Evolutionary conservation across 37 sponge, comb jelly and placozoan genomes (phyloP).

Genomic region (Lycopodina hypogea): DNA sequence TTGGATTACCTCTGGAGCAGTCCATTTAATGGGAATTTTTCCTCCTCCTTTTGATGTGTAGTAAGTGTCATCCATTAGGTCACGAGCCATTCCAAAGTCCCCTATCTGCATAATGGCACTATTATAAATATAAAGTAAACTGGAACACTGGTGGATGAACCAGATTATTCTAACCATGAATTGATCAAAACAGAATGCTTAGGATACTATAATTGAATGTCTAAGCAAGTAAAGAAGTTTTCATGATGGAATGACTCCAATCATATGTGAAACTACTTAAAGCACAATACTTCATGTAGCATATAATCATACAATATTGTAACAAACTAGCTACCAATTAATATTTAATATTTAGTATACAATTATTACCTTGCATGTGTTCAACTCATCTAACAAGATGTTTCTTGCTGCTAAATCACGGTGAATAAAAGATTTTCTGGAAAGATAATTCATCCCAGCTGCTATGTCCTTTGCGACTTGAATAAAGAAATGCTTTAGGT

Average conservation of each 20-base stretch:
- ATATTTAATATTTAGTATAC: no score
- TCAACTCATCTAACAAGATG: conserved; percentile 44
- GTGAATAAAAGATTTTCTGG: conserved; percentile 56
- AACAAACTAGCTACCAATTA: no score
- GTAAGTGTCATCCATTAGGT: conserved; percentile 22
- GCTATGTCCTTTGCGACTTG: conserved; percentile 32
- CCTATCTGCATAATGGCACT: conserved; percentile 52
- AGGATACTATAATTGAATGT: no score
- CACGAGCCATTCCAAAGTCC: conserved; percentile 77
- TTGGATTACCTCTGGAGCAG: conserved; percentile 57
- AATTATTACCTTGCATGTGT: conserved; percentile 54
- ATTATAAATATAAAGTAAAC: no score
- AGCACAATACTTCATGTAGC: no score
- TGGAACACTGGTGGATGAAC: neutral
- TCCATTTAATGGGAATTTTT: conserved; percentile 61
- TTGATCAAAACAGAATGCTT: no score
- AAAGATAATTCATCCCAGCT: conserved; percentile 63
- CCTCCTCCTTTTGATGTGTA: conserved; percentile 51
- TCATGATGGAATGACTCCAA: no score
- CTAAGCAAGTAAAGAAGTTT: no score
- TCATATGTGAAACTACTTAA: no score
- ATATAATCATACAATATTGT: no score
- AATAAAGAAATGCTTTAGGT: neutral
- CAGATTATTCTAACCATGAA: neutral
- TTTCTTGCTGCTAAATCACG: conserved; percentile 75